Conservation (phyloP, 1,140 invertebrate genomes). For the Eurosta solidaginis region DNA sequence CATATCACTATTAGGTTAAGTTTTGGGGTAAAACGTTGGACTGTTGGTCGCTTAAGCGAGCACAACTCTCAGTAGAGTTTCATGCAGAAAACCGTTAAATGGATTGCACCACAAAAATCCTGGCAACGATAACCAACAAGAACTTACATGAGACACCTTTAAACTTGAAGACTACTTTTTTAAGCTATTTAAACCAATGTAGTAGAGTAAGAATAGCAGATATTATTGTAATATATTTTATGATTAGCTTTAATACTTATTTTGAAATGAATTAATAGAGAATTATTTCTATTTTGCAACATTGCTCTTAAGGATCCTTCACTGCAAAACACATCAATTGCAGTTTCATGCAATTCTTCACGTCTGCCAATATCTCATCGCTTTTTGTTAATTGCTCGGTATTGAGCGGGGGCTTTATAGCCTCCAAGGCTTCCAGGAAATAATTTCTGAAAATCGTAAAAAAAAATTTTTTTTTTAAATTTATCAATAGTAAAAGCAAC, state of each 20-base stretch:
- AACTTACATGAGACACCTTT: too few relatives aligned
- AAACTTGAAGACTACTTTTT: too few relatives aligned
- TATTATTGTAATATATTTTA: too few relatives aligned
- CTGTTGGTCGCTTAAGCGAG: too few relatives aligned
- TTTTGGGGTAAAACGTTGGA: too few relatives aligned
- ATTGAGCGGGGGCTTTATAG: slow-evolving; percentile 54
- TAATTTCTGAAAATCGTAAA: slow-evolving; percentile 43
- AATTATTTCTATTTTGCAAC: background rate
- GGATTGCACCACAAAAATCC: too few relatives aligned
- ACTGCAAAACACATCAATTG: slow-evolving; percentile 58
- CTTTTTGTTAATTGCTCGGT: slow-evolving; percentile 51
- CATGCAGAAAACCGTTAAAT: too few relatives aligned
- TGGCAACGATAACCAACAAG: too few relatives aligned
- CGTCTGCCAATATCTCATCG: slow-evolving; percentile 54
- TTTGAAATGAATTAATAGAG: background rate
- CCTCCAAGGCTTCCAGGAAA: slow-evolving; percentile 57
- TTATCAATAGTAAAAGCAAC: background rate
- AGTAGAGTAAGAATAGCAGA: too few relatives aligned
- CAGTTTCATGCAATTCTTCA: slow-evolving; percentile 58
- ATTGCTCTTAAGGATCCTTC: slow-evolving; percentile 42
- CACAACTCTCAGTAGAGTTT: too few relatives aligned
- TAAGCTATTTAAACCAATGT: too few relatives aligned
- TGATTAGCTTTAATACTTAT: background rate
- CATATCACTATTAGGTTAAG: too few relatives aligned
- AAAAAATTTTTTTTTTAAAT: background rate